Conservation (phyloP, 2,113 vertebrate species). For the Casuarius casuarius region DNA sequence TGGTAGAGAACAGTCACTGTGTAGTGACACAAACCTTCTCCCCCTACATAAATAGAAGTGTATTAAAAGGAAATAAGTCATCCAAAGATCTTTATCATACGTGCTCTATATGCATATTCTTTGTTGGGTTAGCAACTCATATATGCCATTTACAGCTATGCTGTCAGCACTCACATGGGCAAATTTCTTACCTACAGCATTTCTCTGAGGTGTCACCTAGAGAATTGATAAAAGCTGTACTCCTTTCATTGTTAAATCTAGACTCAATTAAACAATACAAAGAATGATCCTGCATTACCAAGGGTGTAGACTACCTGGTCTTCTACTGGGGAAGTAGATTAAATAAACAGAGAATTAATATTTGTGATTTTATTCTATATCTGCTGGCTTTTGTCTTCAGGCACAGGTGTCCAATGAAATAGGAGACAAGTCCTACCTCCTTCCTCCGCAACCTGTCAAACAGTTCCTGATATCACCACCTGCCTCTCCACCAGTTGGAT, state of each 20-base stretch:
- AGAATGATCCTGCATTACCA: not conserved
- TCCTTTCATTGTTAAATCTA: not conserved
- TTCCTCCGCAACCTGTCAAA: conserved; percentile 91
- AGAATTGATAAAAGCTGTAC: not conserved
- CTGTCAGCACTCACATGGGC: not conserved
- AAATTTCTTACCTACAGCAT: not conserved
- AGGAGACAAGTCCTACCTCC: conserved; percentile 90
- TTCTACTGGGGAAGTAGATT: not conserved
- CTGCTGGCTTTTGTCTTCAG: conserved; percentile 65
- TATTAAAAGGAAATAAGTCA: not conserved
- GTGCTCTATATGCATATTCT: not conserved
- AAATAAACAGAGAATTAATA: not conserved
- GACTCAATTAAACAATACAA: not conserved
- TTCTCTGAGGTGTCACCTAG: not conserved
- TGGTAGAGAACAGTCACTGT: not conserved
- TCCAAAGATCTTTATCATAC: not conserved
- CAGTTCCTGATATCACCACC: conserved; percentile 98
- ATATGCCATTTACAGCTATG: accelerated
- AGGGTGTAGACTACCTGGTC: no score
- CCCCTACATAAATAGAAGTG: not conserved
- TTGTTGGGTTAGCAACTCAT: not conserved
- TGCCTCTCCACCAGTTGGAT: conserved; percentile 92
- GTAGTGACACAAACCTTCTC: not conserved
- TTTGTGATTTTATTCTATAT: not conserved
- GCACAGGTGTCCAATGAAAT: conserved; percentile 87